Conservation (phyloP, 2,888 invertebrate genomes). For the Ichneumon xanthorius region DNA sequence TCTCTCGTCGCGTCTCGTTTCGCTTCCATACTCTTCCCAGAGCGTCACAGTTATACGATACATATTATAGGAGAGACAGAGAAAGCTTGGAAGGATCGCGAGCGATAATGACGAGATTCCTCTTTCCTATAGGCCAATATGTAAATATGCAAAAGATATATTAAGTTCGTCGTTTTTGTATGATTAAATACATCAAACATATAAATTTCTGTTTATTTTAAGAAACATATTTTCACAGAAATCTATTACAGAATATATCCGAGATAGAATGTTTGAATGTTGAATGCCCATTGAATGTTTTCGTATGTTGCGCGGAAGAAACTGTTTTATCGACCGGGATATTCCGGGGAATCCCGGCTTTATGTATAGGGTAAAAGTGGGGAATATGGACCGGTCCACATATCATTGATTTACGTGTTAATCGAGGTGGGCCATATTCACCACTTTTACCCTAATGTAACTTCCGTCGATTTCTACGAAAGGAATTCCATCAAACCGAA, state of each 20-base stretch:
- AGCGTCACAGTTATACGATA: neutral
- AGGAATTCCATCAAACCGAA: too few relatives aligned
- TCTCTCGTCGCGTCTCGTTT: slow-evolving; percentile 60
- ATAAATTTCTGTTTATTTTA: neutral
- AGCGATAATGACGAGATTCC: slow-evolving; percentile 28
- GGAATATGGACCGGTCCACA: too few relatives aligned
- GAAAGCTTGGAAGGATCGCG: neutral
- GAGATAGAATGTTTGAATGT: too few relatives aligned
- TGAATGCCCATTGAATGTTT: too few relatives aligned
- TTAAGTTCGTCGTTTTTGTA: neutral
- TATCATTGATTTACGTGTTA: too few relatives aligned
- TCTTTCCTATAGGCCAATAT: neutral
- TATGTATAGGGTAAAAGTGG: too few relatives aligned
- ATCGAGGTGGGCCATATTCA: too few relatives aligned
- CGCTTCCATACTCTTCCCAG: slow-evolving; percentile 46
- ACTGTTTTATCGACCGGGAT: too few relatives aligned
- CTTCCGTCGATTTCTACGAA: too few relatives aligned
- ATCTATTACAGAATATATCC: neutral
- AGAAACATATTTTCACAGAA: neutral
- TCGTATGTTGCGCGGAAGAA: too few relatives aligned
- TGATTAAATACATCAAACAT: neutral
- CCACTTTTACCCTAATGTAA: too few relatives aligned
- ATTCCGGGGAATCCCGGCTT: too few relatives aligned
- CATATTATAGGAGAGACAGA: neutral
- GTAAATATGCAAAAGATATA: neutral